Conservation (phyloP, 2,888 invertebrate genomes). For the Lasius platythorax region DNA sequence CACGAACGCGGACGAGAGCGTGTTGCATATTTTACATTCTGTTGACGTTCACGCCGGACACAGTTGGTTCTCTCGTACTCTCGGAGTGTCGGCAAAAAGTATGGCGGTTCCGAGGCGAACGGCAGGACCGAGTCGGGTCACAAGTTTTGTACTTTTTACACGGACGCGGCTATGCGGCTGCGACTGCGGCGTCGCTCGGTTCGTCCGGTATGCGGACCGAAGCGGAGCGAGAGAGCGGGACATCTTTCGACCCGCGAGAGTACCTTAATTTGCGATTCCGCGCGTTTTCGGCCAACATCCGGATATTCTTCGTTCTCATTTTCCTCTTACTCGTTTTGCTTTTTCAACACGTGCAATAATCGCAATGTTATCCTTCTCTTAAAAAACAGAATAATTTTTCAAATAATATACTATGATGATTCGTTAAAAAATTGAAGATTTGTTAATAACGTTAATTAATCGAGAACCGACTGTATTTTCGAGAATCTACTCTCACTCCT, state of each 20-base stretch:
- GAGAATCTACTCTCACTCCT: not conserved
- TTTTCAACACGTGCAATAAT: not conserved
- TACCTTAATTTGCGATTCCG: constrained; percentile 75
- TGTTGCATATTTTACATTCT: constrained; percentile 85
- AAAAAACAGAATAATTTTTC: not conserved
- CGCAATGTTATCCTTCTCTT: not conserved
- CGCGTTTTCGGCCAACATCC: constrained; percentile 60
- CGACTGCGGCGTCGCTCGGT: constrained; percentile 63
- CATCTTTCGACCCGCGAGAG: constrained; percentile 69
- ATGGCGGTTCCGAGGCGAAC: constrained; percentile 79
- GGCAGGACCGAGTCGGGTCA: constrained; percentile 80
- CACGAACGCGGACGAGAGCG: constrained; percentile 49
- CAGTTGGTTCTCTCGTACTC: constrained; percentile 72
- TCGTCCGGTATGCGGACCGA: constrained; percentile 74
- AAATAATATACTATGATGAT: not conserved
- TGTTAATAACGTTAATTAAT: not conserved
- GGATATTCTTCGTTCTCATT: constrained; percentile 28
- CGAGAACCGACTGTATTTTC: not conserved
- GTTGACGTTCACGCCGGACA: constrained; percentile 80
- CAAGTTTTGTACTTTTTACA: constrained; percentile 79
- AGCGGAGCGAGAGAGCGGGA: constrained; percentile 60
- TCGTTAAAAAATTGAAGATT: not conserved
- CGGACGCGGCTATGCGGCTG: constrained; percentile 60
- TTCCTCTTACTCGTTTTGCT: constrained; percentile 15
- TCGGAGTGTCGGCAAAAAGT: constrained; percentile 81